phyloP scores from a whole-genome alignment of 2,113 vertebrate genomes.

The Taxidea taxus region DNA sequence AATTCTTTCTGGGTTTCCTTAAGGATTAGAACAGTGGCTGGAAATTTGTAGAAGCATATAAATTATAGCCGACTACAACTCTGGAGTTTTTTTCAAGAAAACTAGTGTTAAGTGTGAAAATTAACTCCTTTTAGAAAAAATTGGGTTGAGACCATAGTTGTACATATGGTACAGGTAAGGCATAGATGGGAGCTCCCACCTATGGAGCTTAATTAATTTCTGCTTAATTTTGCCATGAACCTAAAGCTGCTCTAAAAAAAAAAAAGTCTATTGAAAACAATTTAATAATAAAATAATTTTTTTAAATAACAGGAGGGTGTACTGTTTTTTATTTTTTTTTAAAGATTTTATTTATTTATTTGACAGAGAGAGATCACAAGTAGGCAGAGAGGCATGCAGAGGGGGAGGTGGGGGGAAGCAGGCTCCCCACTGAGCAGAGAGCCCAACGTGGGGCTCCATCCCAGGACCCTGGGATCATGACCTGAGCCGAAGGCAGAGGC shows the following conservation, averaged over 20 bases:
- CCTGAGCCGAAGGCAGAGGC: too few species aligned
- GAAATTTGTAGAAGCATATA: not conserved
- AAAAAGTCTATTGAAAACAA: not conserved
- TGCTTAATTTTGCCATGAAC: not conserved
- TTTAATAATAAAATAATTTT: not conserved
- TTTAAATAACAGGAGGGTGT: too few species aligned
- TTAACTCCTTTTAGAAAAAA: constrained; percentile 46
- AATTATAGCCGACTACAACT: not conserved
- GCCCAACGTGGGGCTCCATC: too few species aligned
- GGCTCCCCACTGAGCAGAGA: too few species aligned
- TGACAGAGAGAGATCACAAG: too few species aligned
- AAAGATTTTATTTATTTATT: too few species aligned
- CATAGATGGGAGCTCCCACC: not conserved
- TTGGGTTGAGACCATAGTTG: not conserved
- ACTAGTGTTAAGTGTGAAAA: not conserved
- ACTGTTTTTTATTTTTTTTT: too few species aligned
- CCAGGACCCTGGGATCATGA: too few species aligned
- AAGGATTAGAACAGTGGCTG: not conserved
- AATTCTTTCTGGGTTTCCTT: not conserved
- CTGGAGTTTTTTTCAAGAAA: constrained; percentile 2
- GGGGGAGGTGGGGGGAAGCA: too few species aligned
- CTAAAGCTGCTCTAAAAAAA: not conserved
- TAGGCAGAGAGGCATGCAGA: too few species aligned
- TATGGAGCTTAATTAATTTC: not conserved
- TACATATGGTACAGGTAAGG: not conserved